Conservation (phyloP, 2,888 invertebrate genomes). For the Craniophora ligustri region DNA sequence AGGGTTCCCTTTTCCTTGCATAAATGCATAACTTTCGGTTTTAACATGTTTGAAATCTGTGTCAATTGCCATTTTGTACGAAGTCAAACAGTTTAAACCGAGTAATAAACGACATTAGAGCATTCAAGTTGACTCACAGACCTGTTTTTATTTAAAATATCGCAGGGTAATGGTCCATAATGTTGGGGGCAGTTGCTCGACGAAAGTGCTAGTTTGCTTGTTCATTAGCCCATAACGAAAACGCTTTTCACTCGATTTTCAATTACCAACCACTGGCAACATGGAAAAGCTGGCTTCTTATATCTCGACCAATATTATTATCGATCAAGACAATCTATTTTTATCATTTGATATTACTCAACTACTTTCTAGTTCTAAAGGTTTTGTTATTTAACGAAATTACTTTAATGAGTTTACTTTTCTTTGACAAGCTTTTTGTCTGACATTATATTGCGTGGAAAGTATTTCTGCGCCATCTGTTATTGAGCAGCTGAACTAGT, state of each 20-base stretch:
- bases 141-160: constrained; percentile 31
- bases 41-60: constrained; percentile 12
- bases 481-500: constrained; percentile 32
- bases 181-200: constrained; percentile 70
- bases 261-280: constrained; percentile 58
- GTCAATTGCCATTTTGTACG: constrained; percentile 19
- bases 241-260: constrained; percentile 76
- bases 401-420: constrained; percentile 12
- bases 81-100: constrained; percentile 22
- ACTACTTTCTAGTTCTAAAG: constrained; percentile 29
- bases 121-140: constrained; percentile 19
- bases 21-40: neutral
- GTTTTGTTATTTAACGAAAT: constrained; percentile 34
- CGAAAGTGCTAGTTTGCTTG: constrained; percentile 65
- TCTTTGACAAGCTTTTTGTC: too few relatives aligned
- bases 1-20: too few relatives aligned
- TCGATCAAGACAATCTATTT: constrained; percentile 25
- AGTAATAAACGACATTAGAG: constrained; percentile 27
- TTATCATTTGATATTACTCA: constrained; percentile 37
- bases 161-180: constrained; percentile 61
- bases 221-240: constrained; percentile 65
- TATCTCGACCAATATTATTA: constrained; percentile 27
- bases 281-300: constrained; percentile 35
- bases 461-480: constrained; percentile 41
- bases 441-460: neutral